A percentile compares a stretch with the other conserved stretches of the same genome.
phyloP scores from a whole-genome alignment of 1,140 invertebrate genomes.

The Mylabris phalerata region DNA sequence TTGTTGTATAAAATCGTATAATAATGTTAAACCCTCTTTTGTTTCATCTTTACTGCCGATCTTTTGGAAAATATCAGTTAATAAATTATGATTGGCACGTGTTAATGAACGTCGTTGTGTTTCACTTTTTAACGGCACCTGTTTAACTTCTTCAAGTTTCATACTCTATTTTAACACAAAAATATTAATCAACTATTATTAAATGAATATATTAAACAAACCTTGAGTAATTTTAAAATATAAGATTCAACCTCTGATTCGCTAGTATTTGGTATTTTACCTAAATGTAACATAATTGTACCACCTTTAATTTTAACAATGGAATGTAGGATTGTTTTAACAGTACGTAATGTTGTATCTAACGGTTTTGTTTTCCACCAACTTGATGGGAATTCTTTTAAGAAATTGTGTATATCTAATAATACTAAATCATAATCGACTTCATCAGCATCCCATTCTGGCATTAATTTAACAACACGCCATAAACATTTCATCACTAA shows the following conservation, averaged over 20 bases:
- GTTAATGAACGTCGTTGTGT: conserved; percentile 51
- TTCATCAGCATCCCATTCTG: conserved; percentile 60
- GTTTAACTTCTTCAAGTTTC: conserved; percentile 47
- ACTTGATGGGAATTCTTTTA: conserved; percentile 72
- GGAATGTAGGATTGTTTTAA: conserved; percentile 87
- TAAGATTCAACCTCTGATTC: conserved; percentile 79
- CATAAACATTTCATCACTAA: conserved; percentile 83
- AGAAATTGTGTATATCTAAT: conserved; percentile 78
- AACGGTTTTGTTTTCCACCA: conserved; percentile 70
- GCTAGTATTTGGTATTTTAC: conserved; percentile 67
- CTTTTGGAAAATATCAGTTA: conserved; percentile 87
- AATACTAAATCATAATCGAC: conserved; percentile 76
- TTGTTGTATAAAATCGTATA: conserved; percentile 86
- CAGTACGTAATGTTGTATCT: conserved; percentile 77
- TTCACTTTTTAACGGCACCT: conserved; percentile 41
- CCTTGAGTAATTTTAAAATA: conserved; percentile 69
- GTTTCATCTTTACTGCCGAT: conserved; percentile 86
- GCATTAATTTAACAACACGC: conserved; percentile 77
- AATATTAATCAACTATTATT: neutral
- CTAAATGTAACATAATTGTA: conserved; percentile 69
- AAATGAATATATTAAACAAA: conserved; percentile 32
- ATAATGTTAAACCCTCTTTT: conserved; percentile 74
- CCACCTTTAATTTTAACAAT: conserved; percentile 71
- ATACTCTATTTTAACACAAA: conserved; percentile 37
- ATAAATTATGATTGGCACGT: conserved; percentile 69